Conservation (phyloP, 37 sponge, comb jelly and placozoan genomes). For the Hormiphora californensis region DNA sequence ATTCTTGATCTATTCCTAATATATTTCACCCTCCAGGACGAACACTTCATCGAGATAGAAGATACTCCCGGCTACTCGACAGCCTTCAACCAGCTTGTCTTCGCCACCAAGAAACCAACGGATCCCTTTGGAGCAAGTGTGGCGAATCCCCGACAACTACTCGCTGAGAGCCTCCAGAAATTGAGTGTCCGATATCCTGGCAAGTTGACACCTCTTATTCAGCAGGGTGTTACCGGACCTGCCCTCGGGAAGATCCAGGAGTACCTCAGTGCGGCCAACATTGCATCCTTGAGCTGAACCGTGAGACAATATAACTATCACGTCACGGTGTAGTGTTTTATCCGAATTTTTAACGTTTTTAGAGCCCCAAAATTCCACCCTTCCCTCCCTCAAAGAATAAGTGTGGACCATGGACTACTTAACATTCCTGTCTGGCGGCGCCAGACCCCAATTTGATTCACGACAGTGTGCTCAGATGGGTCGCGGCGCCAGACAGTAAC, state of each 20-base stretch:
- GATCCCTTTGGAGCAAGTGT: conserved; percentile 74
- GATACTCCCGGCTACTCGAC: conserved; percentile 97
- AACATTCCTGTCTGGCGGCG: too few relatives aligned
- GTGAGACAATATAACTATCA: too few relatives aligned
- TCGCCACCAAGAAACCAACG: conserved; percentile 72
- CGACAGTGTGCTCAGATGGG: too few relatives aligned
- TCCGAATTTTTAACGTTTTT: too few relatives aligned
- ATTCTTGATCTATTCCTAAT: not conserved
- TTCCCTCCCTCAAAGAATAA: too few relatives aligned
- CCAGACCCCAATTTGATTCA: too few relatives aligned
- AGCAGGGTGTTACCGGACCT: conserved; percentile 60
- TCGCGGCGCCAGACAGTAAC: too few relatives aligned
- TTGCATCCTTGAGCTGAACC: conserved; percentile 56
- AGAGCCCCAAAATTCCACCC: too few relatives aligned
- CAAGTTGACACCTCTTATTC: conserved; percentile 67
- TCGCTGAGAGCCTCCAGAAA: conserved; percentile 73
- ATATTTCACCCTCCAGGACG: conserved; percentile 60
- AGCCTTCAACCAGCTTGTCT: conserved; percentile 79
- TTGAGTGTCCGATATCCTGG: conserved; percentile 78
- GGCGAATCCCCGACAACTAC: conserved; percentile 65
- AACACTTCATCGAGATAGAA: conserved; percentile 92
- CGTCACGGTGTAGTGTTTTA: too few relatives aligned
- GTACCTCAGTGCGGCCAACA: conserved; percentile 74
- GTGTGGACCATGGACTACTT: too few relatives aligned
- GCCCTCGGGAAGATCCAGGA: conserved; percentile 66